A percentile compares a stretch with the other conserved stretches of the same genome.
Evolutionary conservation across 2,888 invertebrate species (phyloP).

Genomic region (Agonopterix alstromeriana): DNA sequence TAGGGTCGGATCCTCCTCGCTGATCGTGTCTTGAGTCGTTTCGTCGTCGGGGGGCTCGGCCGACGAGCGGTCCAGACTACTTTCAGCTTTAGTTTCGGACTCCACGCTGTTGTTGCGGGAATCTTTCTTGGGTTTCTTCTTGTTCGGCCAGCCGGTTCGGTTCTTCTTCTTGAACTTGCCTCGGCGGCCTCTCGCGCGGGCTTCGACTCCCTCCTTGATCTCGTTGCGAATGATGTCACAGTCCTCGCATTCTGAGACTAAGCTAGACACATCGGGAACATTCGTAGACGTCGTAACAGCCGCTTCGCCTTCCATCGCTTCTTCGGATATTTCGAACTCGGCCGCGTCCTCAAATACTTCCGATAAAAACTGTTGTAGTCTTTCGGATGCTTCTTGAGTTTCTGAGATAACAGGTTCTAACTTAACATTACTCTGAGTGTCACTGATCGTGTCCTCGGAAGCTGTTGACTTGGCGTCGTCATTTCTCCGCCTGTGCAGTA

Average conservation of each 20-base stretch:
- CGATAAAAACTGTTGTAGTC: slow-evolving; percentile 59
- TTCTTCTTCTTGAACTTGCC: slow-evolving; percentile 83
- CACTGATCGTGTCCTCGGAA: slow-evolving; percentile 62
- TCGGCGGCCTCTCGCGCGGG: slow-evolving; percentile 40
- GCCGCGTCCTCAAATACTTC: slow-evolving; percentile 63
- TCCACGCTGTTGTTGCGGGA: slow-evolving; percentile 45
- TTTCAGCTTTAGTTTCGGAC: slow-evolving; percentile 35
- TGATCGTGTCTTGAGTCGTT: slow-evolving; percentile 42
- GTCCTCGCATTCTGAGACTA: slow-evolving; percentile 61
- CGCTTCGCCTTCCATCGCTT: slow-evolving; percentile 48
- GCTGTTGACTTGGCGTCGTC: slow-evolving; percentile 67
- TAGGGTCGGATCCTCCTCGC: slow-evolving; percentile 41
- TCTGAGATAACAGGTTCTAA: slow-evolving; percentile 45
- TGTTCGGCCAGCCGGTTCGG: slow-evolving; percentile 88
- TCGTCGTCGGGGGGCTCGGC: slow-evolving; percentile 49
- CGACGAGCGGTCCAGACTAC: slow-evolving; percentile 48
- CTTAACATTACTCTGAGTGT: slow-evolving; percentile 44
- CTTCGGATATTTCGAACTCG: slow-evolving; percentile 68
- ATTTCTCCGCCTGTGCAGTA: slow-evolving; percentile 70
- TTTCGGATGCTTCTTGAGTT: slow-evolving; percentile 51
- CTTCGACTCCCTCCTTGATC: slow-evolving; percentile 34
- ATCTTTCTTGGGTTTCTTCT: slow-evolving; percentile 57
- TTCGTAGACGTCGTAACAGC: slow-evolving; percentile 46
- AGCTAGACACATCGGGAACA: slow-evolving; percentile 60
- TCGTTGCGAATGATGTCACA: slow-evolving; percentile 61